A percentile compares a stretch with the other conserved stretches of the same genome.
phyloP scores from a whole-genome alignment of 2,888 invertebrate species.

The Drosophila melanosoma region DNA sequence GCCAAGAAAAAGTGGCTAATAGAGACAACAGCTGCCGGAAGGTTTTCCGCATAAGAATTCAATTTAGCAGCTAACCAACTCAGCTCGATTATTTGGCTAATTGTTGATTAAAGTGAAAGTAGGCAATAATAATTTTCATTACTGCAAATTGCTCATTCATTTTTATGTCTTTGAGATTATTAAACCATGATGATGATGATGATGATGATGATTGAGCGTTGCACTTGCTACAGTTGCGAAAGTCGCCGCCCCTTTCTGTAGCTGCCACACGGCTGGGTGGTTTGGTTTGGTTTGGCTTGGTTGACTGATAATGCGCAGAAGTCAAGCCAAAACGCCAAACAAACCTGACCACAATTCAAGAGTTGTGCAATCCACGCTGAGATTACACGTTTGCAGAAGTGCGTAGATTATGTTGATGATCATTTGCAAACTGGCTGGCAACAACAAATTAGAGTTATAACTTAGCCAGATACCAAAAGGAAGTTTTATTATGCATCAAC shows the following conservation, averaged over 20 bases:
- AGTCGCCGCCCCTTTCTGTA: conserved; percentile 14
- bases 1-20: neutral
- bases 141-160: conserved; percentile 59
- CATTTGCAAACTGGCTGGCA: neutral
- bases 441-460: conserved; percentile 4
- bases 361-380: conserved; percentile 49
- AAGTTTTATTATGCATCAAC: conserved; percentile 10
- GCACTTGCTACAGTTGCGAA: conserved; percentile 16
- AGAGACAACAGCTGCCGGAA: conserved; percentile 13
- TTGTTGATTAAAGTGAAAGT: conserved; percentile 65
- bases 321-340: neutral
- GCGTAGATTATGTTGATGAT: conserved; percentile 40
- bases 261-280: neutral
- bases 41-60: conserved; percentile 38
- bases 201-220: conserved; percentile 20
- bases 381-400: conserved; percentile 52
- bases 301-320: conserved; percentile 42
- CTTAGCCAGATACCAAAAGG: conserved; percentile 9
- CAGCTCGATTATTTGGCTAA: conserved; percentile 39
- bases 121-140: conserved; percentile 19
- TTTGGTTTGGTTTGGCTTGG: neutral
- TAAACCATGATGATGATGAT: conserved; percentile 18
- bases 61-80: conserved; percentile 19
- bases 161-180: conserved; percentile 55
- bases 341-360: conserved; percentile 10